Conservation (phyloP, 2,888 invertebrate species). For the Archips crataeganus region DNA sequence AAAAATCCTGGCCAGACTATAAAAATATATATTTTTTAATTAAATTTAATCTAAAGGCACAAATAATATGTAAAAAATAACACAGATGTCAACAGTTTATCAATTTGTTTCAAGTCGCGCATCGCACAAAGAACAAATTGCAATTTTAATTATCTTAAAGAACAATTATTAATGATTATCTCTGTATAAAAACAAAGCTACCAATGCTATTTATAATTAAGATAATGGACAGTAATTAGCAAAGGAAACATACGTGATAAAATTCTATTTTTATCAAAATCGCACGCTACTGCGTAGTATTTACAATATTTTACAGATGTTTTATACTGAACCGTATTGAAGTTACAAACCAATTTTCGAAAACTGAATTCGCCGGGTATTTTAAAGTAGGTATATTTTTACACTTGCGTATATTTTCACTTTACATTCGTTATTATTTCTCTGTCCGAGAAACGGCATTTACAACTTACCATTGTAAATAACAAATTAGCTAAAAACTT, state of each 20-base stretch:
- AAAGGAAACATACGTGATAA: slow-evolving; percentile 21
- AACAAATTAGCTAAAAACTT: too few relatives aligned
- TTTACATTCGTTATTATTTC: too few relatives aligned
- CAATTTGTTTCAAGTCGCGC: slow-evolving; percentile 14
- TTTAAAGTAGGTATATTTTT: too few relatives aligned
- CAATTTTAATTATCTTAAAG: slow-evolving; percentile 13
- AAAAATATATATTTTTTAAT: too few relatives aligned
- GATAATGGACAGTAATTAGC: slow-evolving; percentile 21
- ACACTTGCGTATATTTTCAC: too few relatives aligned
- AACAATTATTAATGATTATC: slow-evolving; percentile 27
- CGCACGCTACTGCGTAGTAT: slow-evolving; percentile 1
- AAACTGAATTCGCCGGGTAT: too few relatives aligned
- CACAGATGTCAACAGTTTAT: neutral
- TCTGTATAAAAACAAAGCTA: slow-evolving; percentile 12
- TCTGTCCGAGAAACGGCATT: too few relatives aligned
- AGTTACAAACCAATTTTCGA: too few relatives aligned
- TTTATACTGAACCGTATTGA: neutral
- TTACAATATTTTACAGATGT: neutral
- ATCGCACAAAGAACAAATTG: neutral
- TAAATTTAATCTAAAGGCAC: too few relatives aligned
- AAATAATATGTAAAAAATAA: too few relatives aligned
- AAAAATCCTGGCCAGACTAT: too few relatives aligned
- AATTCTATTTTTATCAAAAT: neutral
- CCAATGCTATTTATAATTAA: slow-evolving; percentile 19
- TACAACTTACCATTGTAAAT: too few relatives aligned